phyloP scores from a whole-genome alignment of 2,888 invertebrate species.

The Melanargia galathea region DNA sequence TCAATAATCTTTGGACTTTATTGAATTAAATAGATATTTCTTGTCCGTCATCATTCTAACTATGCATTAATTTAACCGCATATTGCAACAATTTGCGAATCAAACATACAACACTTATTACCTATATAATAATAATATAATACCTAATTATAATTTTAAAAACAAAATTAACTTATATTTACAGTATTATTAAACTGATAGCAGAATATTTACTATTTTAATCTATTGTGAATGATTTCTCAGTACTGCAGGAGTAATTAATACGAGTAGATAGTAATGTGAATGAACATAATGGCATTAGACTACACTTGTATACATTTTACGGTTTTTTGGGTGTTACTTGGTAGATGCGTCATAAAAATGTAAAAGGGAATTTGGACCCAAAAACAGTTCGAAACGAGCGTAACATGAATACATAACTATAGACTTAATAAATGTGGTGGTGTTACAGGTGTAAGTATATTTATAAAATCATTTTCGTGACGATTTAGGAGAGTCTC shows the following conservation, averaged over 20 bases:
- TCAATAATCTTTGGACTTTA: constrained; percentile 75
- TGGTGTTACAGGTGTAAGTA: neutral
- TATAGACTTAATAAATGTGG: neutral
- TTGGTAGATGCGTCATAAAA: constrained; percentile 4
- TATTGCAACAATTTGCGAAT: constrained; percentile 80
- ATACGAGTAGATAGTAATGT: constrained; percentile 34
- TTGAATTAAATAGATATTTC: constrained; percentile 64
- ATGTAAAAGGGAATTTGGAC: constrained; percentile 1
- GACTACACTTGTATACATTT: constrained; percentile 9
- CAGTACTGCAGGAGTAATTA: constrained; percentile 41
- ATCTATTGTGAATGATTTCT: constrained; percentile 46
- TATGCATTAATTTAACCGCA: constrained; percentile 77
- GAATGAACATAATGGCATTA: neutral
- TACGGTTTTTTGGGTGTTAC: constrained; percentile 18
- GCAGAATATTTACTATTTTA: constrained; percentile 76
- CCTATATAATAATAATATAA: constrained; percentile 77
- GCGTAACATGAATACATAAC: constrained; percentile 10
- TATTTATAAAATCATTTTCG: constrained; percentile 11
- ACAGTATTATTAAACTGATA: constrained; percentile 79
- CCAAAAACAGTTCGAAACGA: neutral
- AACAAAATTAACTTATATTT: constrained; percentile 83
- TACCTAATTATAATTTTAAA: constrained; percentile 80
- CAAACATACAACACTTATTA: constrained; percentile 82
- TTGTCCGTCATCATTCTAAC: constrained; percentile 74
- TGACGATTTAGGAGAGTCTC: constrained; percentile 8